These are phyloP conservation scores for Loris lydekkerianus DNA, from an alignment of 2,797 vertebrate genomes.

Conservation along the genomic window DNA sequence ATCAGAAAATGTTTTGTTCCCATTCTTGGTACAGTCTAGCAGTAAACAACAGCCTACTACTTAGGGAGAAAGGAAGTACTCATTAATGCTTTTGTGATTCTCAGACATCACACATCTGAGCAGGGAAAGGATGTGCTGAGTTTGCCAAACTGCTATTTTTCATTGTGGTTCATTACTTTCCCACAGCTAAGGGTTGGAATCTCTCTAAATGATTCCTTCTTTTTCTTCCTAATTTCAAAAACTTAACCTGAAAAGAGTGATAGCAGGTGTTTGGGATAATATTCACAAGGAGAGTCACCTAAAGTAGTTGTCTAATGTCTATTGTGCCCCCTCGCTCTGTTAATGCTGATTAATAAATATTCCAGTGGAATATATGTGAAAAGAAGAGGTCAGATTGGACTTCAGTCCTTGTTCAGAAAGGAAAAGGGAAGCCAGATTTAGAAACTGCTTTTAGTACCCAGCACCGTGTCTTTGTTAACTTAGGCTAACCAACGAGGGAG, in stretches of 20 bases:
- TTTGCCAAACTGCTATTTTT: background rate
- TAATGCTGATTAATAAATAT: background rate
- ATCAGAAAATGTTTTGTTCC: background rate
- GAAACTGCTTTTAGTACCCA: background rate
- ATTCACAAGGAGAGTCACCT: background rate
- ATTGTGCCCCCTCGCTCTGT: background rate
- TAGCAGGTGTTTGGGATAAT: background rate
- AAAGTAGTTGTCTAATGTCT: background rate
- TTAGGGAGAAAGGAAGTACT: background rate
- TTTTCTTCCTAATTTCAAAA: conserved; percentile 8
- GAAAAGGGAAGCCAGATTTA: background rate
- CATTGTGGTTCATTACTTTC: background rate
- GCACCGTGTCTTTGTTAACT: background rate
- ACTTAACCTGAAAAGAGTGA: background rate
- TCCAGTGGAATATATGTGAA: background rate
- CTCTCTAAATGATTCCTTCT: background rate
- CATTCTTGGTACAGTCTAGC: background rate
- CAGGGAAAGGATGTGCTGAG: background rate
- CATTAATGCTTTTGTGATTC: background rate
- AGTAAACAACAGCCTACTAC: background rate
- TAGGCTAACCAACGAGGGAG: background rate
- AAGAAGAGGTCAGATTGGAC: background rate
- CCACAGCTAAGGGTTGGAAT: background rate
- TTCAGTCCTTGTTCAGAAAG: background rate
- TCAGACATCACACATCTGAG: background rate